These are phyloP conservation scores for Agonopterix arenella DNA, from an alignment of 2,888 invertebrate genomes.

Conservation along the genomic window DNA sequence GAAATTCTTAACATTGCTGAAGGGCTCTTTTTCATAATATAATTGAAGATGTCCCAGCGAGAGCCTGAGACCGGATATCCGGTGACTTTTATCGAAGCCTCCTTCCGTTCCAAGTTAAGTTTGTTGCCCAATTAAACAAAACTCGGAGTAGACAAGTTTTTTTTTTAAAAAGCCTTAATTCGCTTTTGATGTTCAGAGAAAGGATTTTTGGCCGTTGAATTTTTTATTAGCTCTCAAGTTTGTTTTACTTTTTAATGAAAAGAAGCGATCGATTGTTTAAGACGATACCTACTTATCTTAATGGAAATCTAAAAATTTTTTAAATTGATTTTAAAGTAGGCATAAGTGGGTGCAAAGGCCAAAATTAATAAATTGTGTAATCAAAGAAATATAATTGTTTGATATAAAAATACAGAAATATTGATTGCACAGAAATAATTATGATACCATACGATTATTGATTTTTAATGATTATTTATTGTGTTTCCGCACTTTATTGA, in stretches of 20 bases:
- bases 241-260: background rate
- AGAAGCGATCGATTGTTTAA: too few relatives aligned
- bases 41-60: slow-evolving; percentile 6
- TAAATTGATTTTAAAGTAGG: too few relatives aligned
- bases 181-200: slow-evolving; percentile 18
- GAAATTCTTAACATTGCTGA: slow-evolving; percentile 4
- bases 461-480: too few relatives aligned
- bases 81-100: slow-evolving; percentile 37
- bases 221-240: slow-evolving; percentile 18
- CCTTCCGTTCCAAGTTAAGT: slow-evolving; percentile 19
- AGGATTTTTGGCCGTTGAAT: slow-evolving; percentile 18
- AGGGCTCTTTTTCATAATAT: slow-evolving; percentile 2
- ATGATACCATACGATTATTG: too few relatives aligned
- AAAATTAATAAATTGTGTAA: too few relatives aligned
- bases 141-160: slow-evolving; percentile 3
- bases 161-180: slow-evolving; percentile 12
- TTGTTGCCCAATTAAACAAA: slow-evolving; percentile 50
- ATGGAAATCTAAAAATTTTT: too few relatives aligned
- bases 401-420: too few relatives aligned
- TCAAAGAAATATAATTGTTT: too few relatives aligned
- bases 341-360: too few relatives aligned
- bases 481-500: too few relatives aligned
- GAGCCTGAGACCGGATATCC: slow-evolving; percentile 37
- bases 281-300: too few relatives aligned
- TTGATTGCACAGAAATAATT: too few relatives aligned